Evolutionary conservation across 2,797 vertebrate genomes (phyloP), one percentile per base, ranked within the genome.

Genomic region (Chaetophractus vellerosus): DNA sequence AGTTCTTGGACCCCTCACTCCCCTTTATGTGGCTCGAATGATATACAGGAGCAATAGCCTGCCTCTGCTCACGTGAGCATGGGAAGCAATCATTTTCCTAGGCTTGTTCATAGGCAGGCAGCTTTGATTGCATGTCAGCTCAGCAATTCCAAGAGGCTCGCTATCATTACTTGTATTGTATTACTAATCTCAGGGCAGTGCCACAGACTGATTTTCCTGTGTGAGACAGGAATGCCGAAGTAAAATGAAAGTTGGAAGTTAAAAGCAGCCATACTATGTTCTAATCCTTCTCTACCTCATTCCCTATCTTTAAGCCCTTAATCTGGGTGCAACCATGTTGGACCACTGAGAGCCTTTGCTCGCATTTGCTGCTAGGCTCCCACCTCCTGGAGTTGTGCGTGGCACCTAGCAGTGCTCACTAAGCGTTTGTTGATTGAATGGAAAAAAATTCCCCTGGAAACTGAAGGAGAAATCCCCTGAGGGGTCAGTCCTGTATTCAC

Each of bases 31-130:
- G 28, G 80, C 78, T 84, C 9, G 2, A 68, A 91, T 96, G 97
- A 96, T 94, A 83, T 88, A 96, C 18, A 96, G 55, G 64, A 94
- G 78, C 84, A 96, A 88, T 96, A 75, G 86, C n/a, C 36, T 59
- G 45, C 69, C 92, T 95, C 63, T 95, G 78, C 64, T 83, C 9
- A 0, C 11, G 64, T 45, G 64, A 33, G 14, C 57, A 10, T n/a
- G 31, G 23, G 72, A 82, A 93, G 90, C 90, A 31, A 69, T 97
- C 94, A 57, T 84, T 96, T 97, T 94, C 82, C 87, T 88, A 26
- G 11, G 81, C 66, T 52, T 87, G 36, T 92, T 88, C 84, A 57
- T 45, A 93, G 92, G 95, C 87, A 93, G 80, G 68, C 2, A 0
- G 72, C 71, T 97, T 84, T 93, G 92, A 92, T 69, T 88, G 71